Evolutionary conservation across 2,888 invertebrate genomes (phyloP).

Genomic region (Thecophora atra): DNA sequence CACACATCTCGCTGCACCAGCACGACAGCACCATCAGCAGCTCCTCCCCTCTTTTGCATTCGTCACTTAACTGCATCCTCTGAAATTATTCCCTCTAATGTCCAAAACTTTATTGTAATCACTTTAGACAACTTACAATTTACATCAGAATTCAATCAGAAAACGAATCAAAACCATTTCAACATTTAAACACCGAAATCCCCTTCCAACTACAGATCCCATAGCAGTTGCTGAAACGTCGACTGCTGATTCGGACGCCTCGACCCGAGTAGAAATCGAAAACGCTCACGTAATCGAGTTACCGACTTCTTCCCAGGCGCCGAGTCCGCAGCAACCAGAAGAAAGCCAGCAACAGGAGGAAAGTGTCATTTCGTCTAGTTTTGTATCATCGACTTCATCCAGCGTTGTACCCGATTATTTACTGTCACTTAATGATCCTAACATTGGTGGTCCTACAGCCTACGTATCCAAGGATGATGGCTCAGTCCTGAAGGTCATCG

Average conservation of each 20-base stretch:
- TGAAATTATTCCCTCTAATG: constrained; percentile 19
- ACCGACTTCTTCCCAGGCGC: background rate
- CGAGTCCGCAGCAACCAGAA: background rate
- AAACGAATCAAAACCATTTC: constrained; percentile 13
- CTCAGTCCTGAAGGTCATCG: constrained; percentile 55
- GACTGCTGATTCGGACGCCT: constrained; percentile 41
- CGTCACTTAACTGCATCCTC: constrained; percentile 14
- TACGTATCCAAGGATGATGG: constrained; percentile 52
- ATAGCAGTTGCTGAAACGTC: constrained; percentile 59
- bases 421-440: constrained; percentile 55
- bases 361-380: constrained; percentile 42
- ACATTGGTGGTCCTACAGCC: constrained; percentile 56
- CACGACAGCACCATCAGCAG: constrained; percentile 32
- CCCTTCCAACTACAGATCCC: constrained; percentile 64
- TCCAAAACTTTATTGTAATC: constrained; percentile 5
- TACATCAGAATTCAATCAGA: background rate
- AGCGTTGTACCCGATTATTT: constrained; percentile 53
- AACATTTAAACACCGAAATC: constrained; percentile 56
- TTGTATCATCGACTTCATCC: background rate
- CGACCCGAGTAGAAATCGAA: constrained; percentile 56
- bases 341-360: constrained; percentile 39
- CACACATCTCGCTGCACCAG: constrained; percentile 17
- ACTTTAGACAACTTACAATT: constrained; percentile 42
- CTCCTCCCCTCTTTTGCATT: constrained; percentile 14
- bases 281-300: constrained; percentile 53